These are phyloP conservation scores for Plecotus auritus DNA, from an alignment of 2,113 vertebrate species.

Conservation along the genomic window DNA sequence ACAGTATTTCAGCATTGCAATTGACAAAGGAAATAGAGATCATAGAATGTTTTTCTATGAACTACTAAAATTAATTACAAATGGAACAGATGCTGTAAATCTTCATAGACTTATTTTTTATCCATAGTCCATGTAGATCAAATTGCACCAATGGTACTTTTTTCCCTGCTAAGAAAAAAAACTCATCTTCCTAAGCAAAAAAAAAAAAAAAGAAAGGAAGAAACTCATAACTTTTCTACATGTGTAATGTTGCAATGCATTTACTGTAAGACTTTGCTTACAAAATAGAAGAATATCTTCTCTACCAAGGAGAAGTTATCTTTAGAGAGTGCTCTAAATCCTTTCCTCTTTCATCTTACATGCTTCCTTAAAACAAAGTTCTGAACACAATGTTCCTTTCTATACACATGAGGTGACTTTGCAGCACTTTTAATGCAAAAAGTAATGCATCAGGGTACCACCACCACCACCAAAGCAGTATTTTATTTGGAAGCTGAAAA, in stretches of 20 bases:
- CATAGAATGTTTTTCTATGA: background rate
- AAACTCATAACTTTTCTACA: background rate
- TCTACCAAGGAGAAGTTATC: background rate
- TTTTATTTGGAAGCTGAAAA: slow-evolving; percentile 5
- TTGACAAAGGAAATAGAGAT: background rate
- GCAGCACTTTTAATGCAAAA: background rate
- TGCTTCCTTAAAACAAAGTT: background rate
- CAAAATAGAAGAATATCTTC: background rate
- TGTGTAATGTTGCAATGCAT: background rate
- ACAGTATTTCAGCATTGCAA: background rate
- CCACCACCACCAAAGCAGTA: background rate
- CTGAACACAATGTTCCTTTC: background rate
- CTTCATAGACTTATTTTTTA: slow-evolving; percentile 27
- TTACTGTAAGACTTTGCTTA: background rate
- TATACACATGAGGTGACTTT: background rate
- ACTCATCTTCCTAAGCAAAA: background rate
- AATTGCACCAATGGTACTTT: background rate
- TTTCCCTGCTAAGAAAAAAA: slow-evolving; percentile 25
- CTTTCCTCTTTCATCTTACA: background rate
- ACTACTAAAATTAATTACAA: slow-evolving; percentile 48
- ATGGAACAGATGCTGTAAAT: slow-evolving; percentile 19
- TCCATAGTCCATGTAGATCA: background rate
- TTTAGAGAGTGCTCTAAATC: background rate
- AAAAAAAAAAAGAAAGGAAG: too few species aligned
- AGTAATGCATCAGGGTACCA: background rate